Evolutionary conservation across 1,140 invertebrate species (phyloP).

Genomic region (Formica exsecta): DNA sequence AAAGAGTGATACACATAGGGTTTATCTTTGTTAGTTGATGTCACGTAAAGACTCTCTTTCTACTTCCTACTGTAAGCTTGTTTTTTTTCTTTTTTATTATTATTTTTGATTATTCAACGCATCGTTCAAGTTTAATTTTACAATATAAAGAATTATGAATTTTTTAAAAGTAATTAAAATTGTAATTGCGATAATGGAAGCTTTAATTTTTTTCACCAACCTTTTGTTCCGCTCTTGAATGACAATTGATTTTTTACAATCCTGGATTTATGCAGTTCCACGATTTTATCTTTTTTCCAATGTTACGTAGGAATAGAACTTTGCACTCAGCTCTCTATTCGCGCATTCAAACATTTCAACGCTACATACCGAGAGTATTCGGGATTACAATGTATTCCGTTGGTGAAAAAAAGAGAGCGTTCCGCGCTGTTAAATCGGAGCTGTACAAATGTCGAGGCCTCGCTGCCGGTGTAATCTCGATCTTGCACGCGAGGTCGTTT

Average conservation of each 20-base stretch:
- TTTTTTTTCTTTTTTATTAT: not conserved
- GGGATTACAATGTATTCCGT: conserved; percentile 37
- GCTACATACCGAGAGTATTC: not conserved
- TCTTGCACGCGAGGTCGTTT: conserved; percentile 73
- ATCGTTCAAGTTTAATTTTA: not conserved
- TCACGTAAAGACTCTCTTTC: not conserved
- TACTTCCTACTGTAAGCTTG: not conserved
- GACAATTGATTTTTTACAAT: not conserved
- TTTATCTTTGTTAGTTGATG: conserved; percentile 23
- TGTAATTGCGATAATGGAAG: not conserved
- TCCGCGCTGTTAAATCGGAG: conserved; percentile 68
- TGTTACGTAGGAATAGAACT: not conserved
- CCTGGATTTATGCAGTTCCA: not conserved
- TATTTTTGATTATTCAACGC: not conserved
- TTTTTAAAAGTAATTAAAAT: not conserved
- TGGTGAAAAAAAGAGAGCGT: conserved; percentile 45
- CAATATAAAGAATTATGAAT: not conserved
- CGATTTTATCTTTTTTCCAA: not conserved
- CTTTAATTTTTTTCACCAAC: not conserved
- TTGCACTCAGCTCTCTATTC: conserved; percentile 18
- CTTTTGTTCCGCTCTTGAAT: not conserved
- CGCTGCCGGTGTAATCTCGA: conserved; percentile 72
- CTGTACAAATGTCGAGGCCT: conserved; percentile 71
- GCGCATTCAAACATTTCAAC: not conserved
- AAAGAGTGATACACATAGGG: conserved; percentile 15